These are phyloP conservation scores for Melanotaenia boesemani DNA, from an alignment of 2,797 vertebrate species.

Conservation along the genomic window DNA sequence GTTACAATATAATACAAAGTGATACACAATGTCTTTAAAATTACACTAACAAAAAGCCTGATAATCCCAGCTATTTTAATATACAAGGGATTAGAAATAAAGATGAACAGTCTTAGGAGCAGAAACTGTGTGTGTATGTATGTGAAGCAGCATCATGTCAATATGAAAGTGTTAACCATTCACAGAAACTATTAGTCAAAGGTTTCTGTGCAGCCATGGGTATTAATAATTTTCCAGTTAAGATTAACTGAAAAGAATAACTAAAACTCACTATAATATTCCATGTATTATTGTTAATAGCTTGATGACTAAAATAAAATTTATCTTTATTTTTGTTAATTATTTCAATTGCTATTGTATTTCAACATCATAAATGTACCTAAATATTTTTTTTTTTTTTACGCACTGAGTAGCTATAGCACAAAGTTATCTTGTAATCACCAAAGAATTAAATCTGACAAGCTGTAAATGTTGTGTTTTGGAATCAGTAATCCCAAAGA, in stretches of 20 bases:
- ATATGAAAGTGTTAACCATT: slow-evolving; percentile 9
- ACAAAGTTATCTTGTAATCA: too few species aligned
- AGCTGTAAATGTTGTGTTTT: background rate
- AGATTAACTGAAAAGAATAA: background rate
- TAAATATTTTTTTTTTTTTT: background rate
- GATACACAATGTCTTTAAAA: background rate
- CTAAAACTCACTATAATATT: background rate
- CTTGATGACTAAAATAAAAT: slow-evolving; percentile 4
- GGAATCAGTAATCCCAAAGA: slow-evolving; percentile 12
- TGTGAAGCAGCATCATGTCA: background rate
- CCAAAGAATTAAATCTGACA: background rate
- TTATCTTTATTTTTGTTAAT: background rate
- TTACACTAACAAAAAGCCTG: slow-evolving; percentile 8
- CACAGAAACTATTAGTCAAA: background rate
- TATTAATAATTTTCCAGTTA: slow-evolving; percentile 6
- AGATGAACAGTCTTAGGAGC: slow-evolving; percentile 8
- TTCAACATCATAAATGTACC: background rate
- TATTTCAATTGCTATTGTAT: background rate
- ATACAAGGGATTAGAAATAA: slow-evolving; percentile 8
- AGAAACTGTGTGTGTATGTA: background rate
- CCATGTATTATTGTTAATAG: background rate
- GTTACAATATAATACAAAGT: slow-evolving; percentile 1
- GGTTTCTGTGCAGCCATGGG: background rate
- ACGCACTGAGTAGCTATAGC: background rate
- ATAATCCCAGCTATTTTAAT: slow-evolving; percentile 15